These are phyloP conservation scores for Cecropterus lyciades DNA, from an alignment of 1,140 invertebrate species.

Conservation along the genomic window DNA sequence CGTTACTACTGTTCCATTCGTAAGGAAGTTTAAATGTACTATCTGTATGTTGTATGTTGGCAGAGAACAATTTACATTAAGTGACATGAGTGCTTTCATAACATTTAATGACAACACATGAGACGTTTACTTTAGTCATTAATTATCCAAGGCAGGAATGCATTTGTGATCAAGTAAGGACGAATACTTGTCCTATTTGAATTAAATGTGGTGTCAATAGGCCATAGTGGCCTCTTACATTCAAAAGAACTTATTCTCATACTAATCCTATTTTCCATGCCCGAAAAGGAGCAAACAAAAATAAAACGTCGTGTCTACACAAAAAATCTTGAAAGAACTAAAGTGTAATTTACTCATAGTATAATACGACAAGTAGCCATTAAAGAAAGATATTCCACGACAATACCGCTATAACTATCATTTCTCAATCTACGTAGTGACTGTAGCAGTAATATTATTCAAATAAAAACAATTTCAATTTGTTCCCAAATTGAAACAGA, in stretches of 20 bases:
- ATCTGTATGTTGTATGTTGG: too few relatives aligned
- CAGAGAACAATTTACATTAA: too few relatives aligned
- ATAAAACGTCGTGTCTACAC: neutral
- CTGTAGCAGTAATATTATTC: conserved; percentile 75
- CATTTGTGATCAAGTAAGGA: too few relatives aligned
- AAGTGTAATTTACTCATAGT: conserved; percentile 11
- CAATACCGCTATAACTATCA: conserved; percentile 59
- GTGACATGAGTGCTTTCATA: too few relatives aligned
- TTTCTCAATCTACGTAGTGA: conserved; percentile 53
- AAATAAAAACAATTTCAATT: conserved; percentile 84
- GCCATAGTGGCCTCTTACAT: neutral
- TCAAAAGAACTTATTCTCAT: neutral
- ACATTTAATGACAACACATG: too few relatives aligned
- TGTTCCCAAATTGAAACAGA: conserved; percentile 82
- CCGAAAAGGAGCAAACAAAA: neutral
- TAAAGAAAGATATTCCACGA: conserved; percentile 41
- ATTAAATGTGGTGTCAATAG: neutral
- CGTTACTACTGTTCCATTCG: too few relatives aligned
- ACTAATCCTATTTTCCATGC: neutral
- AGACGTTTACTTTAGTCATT: too few relatives aligned
- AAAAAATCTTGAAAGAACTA: conserved; percentile 1
- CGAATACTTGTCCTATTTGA: neutral
- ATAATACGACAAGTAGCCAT: conserved; percentile 10
- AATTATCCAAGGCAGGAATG: too few relatives aligned
- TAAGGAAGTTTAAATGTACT: too few relatives aligned